Base-by-base conservation (phyloP, 1,140 invertebrate genomes). In the Belonocnema kinseyi region DNA sequence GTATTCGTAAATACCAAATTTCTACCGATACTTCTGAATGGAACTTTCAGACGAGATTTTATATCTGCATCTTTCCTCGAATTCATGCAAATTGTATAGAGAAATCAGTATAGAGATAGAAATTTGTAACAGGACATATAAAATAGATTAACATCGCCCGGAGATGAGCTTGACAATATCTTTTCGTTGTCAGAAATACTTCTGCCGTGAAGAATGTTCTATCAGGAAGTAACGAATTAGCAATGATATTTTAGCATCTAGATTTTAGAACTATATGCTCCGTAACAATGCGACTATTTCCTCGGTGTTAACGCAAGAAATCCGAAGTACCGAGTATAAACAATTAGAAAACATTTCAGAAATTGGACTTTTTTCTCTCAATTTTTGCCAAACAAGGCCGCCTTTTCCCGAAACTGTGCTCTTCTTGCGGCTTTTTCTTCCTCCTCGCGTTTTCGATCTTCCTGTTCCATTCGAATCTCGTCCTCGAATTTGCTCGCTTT, bases 381-480 rank as follows among this genome's bases (percentile, higher is more conserved):
- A 66, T 66, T 66, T n/a, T 92, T 92, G 77, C 90, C 86, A 76
- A 97, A 97, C 83, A 97, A 90, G 21, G 96, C 95, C 17, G 96
- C 95, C 90, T 96, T 96, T 89, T 97, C 94, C 88, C 95, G 94
- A 86, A 98, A 98, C 83, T 95, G 94, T 83, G 94, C 94, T 84
- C 94, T 93, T 73, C 96, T 92, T 50, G 94, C 90, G 13, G 95
- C 95, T 85, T 94, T 95, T 82, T 97, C 95, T 85, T 97, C 95
- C 78, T 96, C 95, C 85, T 95, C 93, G 17, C 94, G 92, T 77
- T 94, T 95, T 84, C 95, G 93, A 82, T 97, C 96, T 86, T 98
- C 96, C 86, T 98, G 96, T 89, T 98, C 97, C 87, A 95, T 93
- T 72, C 95, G 93, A 61, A 98, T 97, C 91, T 98, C 97, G 81